phyloP scores from a whole-genome alignment of 1,140 invertebrate species.

The Drosophila willistoni region DNA sequence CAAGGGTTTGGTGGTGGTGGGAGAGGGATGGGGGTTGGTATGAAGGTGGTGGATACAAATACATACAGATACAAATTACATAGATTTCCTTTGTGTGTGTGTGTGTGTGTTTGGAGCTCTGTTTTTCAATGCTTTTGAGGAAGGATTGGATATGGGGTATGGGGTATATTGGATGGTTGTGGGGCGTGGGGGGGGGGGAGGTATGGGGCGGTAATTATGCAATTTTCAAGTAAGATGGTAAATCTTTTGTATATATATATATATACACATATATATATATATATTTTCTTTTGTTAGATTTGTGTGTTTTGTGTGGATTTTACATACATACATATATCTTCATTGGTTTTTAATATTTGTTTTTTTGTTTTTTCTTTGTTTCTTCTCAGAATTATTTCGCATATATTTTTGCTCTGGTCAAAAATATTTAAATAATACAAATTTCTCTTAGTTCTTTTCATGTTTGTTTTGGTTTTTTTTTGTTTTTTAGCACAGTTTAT shows the following conservation, averaged over 20 bases:
- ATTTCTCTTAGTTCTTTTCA: slow-evolving; percentile 28
- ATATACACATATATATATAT: slow-evolving; percentile 11
- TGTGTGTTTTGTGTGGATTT: slow-evolving; percentile 13
- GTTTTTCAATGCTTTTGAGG: neutral
- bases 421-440: slow-evolving; percentile 75
- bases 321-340: slow-evolving; percentile 19
- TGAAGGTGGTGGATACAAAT: neutral
- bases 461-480: slow-evolving; percentile 43
- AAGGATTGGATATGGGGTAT: too few species aligned
- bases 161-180: too few species aligned
- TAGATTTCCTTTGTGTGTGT: neutral
- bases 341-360: too few species aligned
- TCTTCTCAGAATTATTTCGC: slow-evolving; percentile 53
- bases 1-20: slow-evolving; percentile 2
- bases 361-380: slow-evolving; percentile 13
- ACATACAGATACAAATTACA: neutral
- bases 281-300: slow-evolving; percentile 19
- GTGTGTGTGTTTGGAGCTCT: slow-evolving; percentile 11
- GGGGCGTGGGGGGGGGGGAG: too few species aligned
- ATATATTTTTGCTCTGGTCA: slow-evolving; percentile 77
- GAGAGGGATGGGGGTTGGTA: neutral
- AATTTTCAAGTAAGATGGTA: slow-evolving; percentile 14
- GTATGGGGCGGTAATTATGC: neutral
- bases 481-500: slow-evolving; percentile 73
- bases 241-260: slow-evolving; percentile 19